phyloP scores from a whole-genome alignment of 2,797 vertebrate genomes.

The Dallia pectoralis region DNA sequence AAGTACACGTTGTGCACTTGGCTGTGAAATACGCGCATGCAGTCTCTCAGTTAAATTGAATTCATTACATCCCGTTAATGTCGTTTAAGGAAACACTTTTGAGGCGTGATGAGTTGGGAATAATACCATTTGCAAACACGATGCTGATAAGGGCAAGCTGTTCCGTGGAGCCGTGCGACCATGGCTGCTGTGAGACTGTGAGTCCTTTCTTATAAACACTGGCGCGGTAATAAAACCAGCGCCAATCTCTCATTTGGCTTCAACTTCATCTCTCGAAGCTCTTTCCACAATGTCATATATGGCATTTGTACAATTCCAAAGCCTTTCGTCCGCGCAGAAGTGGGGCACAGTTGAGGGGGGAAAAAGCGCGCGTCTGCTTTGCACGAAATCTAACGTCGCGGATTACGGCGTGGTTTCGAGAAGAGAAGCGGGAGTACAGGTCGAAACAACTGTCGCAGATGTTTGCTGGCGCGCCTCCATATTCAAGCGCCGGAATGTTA shows the following conservation, averaged over 20 bases:
- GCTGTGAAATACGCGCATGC: conserved; percentile 40
- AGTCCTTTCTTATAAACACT: conserved; percentile 63
- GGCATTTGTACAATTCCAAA: conserved; percentile 62
- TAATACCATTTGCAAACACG: conserved; percentile 56
- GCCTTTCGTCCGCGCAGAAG: conserved; percentile 43
- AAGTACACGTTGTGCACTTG: not conserved
- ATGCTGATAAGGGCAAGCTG: conserved; percentile 59
- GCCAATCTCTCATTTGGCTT: conserved; percentile 59
- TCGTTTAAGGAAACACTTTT: conserved; percentile 43
- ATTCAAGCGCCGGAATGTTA: not conserved
- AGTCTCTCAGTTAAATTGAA: conserved; percentile 37
- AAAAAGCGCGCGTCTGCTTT: not conserved
- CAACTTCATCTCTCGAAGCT: conserved; percentile 51
- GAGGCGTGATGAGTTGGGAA: conserved; percentile 59
- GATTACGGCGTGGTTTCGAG: not conserved
- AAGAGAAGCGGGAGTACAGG: not conserved
- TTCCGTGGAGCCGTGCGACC: conserved; percentile 42
- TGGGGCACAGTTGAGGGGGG: conserved; percentile 37
- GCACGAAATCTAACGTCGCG: not conserved
- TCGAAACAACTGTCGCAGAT: conserved; percentile 4
- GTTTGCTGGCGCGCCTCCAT: conserved; percentile 14
- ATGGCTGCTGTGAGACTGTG: conserved; percentile 46
- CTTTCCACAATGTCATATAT: conserved; percentile 60
- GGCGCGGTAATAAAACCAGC: conserved; percentile 59
- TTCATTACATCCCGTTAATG: conserved; percentile 53